phyloP scores from a whole-genome alignment of 2,888 invertebrate genomes.

The Aporophyla lueneburgensis region DNA sequence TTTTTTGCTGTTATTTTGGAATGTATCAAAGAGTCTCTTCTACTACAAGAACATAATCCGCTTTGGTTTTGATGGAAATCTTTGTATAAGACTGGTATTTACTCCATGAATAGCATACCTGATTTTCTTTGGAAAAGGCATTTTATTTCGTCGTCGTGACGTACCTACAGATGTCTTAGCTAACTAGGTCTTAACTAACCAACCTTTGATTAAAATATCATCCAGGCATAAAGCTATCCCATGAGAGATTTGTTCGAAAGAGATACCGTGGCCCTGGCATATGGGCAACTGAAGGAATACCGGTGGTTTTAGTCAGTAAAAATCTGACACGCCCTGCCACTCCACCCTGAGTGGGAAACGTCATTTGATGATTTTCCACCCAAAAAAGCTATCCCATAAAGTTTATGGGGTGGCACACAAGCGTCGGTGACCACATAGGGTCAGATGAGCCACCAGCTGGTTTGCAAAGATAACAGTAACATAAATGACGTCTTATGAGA shows the following conservation, averaged over 20 bases:
- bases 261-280: too few relatives aligned
- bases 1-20: slow-evolving; percentile 4
- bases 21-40: slow-evolving; percentile 26
- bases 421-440: background rate
- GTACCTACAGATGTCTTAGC: too few relatives aligned
- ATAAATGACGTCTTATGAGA: background rate
- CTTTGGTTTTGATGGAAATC: slow-evolving; percentile 27
- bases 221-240: too few relatives aligned
- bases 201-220: too few relatives aligned
- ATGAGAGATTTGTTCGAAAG: too few relatives aligned
- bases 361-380: too few relatives aligned
- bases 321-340: too few relatives aligned
- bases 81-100: background rate
- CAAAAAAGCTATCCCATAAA: too few relatives aligned
- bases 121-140: background rate
- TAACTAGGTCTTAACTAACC: too few relatives aligned
- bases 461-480: background rate
- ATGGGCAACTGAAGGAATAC: too few relatives aligned
- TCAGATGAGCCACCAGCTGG: background rate
- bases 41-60: slow-evolving; percentile 30
- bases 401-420: background rate
- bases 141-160: background rate
- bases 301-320: too few relatives aligned
- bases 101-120: background rate
- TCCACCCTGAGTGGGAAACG: too few relatives aligned